phyloP scores from a whole-genome alignment of 2,113 vertebrate genomes.

The Apaloderma vittatum region DNA sequence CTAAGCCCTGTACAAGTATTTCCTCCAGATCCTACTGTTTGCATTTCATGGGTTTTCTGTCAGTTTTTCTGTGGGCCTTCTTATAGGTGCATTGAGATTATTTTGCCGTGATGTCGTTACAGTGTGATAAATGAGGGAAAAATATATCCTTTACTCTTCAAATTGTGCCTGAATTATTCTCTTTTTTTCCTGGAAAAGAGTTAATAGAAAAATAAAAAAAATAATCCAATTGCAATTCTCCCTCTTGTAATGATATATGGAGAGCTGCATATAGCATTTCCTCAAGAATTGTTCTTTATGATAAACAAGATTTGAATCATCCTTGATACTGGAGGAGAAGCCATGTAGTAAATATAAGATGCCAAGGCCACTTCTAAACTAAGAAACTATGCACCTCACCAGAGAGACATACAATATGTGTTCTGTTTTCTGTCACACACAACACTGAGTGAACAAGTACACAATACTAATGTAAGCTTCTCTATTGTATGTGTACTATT shows the following conservation, averaged over 20 bases:
- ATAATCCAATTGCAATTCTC: background rate
- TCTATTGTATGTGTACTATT: background rate
- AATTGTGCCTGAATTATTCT: background rate
- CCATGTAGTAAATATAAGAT: background rate
- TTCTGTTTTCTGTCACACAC: background rate
- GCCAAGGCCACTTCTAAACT: background rate
- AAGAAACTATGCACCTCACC: background rate
- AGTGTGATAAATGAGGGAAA: background rate
- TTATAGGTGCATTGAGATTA: background rate
- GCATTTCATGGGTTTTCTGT: background rate
- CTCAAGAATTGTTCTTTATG: background rate
- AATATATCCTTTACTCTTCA: background rate
- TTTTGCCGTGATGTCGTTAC: background rate
- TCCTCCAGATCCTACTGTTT: background rate
- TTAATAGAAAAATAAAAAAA: background rate
- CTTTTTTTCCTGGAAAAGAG: background rate
- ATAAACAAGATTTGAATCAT: background rate
- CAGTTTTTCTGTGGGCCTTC: background rate
- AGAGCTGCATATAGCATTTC: background rate
- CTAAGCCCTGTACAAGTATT: background rate
- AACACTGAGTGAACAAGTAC: background rate
- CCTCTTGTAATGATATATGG: background rate
- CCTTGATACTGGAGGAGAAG: rapidly evolving
- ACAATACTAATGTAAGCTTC: background rate
- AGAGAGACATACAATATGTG: background rate